Evolutionary conservation across 92 coral and sea anemone species (phyloP).

Genomic region (Hydrozoanthus gracilis): DNA sequence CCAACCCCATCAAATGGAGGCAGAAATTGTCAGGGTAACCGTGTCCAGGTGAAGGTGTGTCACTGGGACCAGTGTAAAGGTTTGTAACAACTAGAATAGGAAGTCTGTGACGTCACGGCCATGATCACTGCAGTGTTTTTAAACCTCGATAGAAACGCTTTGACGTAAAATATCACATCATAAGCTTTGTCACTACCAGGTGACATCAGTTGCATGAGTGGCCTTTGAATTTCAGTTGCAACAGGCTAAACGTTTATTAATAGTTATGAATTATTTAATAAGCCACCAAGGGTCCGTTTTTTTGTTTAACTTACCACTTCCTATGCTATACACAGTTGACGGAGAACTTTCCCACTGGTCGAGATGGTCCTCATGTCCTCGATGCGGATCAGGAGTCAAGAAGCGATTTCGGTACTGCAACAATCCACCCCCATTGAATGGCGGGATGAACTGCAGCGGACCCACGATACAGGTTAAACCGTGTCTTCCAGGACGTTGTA

Average conservation of each 20-base stretch:
- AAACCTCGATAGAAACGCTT: no score
- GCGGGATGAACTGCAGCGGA: conserved; percentile 73
- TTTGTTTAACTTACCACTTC: neutral
- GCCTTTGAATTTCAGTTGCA: no score
- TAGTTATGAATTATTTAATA: neutral
- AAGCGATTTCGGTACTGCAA: conserved; percentile 71
- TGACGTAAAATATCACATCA: no score
- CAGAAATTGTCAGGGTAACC: conserved; percentile 77
- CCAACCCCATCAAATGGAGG: conserved; percentile 91
- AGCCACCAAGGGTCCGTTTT: neutral
- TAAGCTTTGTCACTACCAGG: no score
- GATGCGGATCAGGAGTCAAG: conserved; percentile 64
- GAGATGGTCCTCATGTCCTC: conserved; percentile 73
- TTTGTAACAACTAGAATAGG: conserved; percentile 11
- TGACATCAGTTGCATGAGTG: no score
- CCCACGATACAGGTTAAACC: conserved; percentile 47
- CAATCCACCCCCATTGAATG: conserved; percentile 72
- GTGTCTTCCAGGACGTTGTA: conserved; percentile 60
- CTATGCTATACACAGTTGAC: conserved; percentile 55
- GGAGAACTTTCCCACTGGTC: conserved; percentile 75
- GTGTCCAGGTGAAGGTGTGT: conserved; percentile 87
- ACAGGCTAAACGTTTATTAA: no score
- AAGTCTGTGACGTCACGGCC: neutral
- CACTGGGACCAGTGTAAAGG: conserved; percentile 70
- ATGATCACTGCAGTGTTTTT: no score